Percentiles rank a stretch among this genome's conserved stretches.
phyloP scores from a whole-genome alignment of 2,797 vertebrate species.

The Sebastes itinus region DNA sequence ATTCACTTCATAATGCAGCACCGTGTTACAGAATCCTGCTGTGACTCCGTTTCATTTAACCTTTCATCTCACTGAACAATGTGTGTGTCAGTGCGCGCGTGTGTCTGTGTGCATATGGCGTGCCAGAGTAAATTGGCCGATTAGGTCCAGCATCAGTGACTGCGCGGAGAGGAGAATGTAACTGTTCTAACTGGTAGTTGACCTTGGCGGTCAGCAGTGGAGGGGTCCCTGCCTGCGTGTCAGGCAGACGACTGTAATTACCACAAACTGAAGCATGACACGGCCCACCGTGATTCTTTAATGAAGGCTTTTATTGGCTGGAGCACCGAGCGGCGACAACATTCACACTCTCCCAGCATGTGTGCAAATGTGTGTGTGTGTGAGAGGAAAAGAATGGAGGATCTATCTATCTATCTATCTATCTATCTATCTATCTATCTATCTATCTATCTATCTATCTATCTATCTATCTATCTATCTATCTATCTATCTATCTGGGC shows the following conservation, averaged over 20 bases:
- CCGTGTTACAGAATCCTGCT: constrained; percentile 73
- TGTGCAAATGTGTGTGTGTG: constrained; percentile 33
- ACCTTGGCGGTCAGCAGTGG: constrained; percentile 91
- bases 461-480: too few species aligned
- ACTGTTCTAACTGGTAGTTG: constrained; percentile 93
- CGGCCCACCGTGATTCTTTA: constrained; percentile 90
- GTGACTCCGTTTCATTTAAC: constrained; percentile 90
- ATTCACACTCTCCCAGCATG: constrained; percentile 31
- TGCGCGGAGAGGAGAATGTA: constrained; percentile 90
- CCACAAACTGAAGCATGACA: constrained; percentile 90
- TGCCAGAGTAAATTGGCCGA: constrained; percentile 89
- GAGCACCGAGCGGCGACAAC: constrained; percentile 77
- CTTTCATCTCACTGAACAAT: constrained; percentile 82
- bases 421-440: neutral
- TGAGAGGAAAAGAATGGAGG: constrained; percentile 27
- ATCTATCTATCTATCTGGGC: too few species aligned
- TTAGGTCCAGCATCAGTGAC: constrained; percentile 91
- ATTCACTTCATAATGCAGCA: constrained; percentile 10
- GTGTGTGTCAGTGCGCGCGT: constrained; percentile 1
- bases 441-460: neutral
- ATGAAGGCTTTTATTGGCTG: constrained; percentile 95
- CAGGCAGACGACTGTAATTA: constrained; percentile 91
- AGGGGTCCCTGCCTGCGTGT: constrained; percentile 86
- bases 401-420: neutral
- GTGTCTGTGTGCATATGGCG: constrained; percentile 74